phyloP scores from a whole-genome alignment of 2,797 vertebrate genomes.

The Xenops minutus region DNA sequence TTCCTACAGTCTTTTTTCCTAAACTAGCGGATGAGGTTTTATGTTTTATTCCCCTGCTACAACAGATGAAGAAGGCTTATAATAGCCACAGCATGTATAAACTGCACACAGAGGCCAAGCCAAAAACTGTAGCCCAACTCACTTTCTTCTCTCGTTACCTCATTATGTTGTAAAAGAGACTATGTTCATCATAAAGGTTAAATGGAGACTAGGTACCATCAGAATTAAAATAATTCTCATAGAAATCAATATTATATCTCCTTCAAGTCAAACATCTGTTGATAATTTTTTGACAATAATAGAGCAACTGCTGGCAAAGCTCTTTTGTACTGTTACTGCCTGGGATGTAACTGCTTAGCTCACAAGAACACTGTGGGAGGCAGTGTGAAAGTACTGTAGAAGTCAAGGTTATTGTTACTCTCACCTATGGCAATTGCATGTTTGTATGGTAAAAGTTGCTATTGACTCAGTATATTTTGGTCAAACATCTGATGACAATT shows the following conservation, averaged over 20 bases:
- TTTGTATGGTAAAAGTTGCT: not conserved
- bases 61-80: not conserved
- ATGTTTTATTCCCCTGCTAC: not conserved
- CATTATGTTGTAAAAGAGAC: not conserved
- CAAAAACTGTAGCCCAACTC: not conserved
- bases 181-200: not conserved
- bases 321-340: rapidly evolving
- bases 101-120: not conserved
- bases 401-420: not conserved
- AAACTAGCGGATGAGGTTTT: not conserved
- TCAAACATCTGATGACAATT: not conserved
- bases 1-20: not conserved
- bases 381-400: not conserved
- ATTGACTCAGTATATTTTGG: not conserved
- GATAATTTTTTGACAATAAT: not conserved
- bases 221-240: not conserved
- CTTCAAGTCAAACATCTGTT: not conserved
- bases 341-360: not conserved
- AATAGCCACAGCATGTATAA: not conserved
- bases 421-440: not conserved
- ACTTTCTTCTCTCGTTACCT: not conserved
- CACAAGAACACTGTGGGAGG: not conserved
- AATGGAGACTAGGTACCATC: not conserved
- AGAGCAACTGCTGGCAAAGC: not conserved
- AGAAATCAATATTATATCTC: not conserved